Evolutionary conservation across 2,888 invertebrate species (phyloP), one percentile per base, ranked within the genome.

Genomic region (Cremastobaeus sp.): DNA sequence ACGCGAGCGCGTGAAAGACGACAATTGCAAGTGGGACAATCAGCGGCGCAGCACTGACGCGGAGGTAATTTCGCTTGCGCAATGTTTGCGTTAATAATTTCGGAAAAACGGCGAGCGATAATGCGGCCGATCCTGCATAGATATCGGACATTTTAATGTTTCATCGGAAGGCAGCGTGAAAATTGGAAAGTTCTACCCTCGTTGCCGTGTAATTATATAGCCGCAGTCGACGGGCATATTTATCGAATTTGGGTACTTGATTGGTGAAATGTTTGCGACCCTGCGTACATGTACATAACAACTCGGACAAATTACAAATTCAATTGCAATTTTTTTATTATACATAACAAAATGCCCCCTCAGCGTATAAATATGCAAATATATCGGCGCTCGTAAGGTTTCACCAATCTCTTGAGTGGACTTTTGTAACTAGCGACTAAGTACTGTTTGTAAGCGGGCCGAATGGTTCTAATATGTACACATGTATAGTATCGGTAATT

Each of bases 151-250:
- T 74, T 69, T 69, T 65, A 60, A 57, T 43, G 57, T 59, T 62
- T 55, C 41, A 54, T 35, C 39, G 47, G 15, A 65, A 54, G 50
- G 47, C 52, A 55, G 52, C 20, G 47, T 47, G 47, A 54, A 65
- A 65, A 65, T 69, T 59, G 65, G 74, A 74, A 74, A 74, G 74
- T 74, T 74, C 69, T 60, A 69, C 55, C 65, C 59, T 74, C 65
- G 48, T 60, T 69, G 59, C 43, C 28, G 30, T 60, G 59, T 65
- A 70, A 74, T 74, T n/a, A n/a, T 69, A 69, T 69, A 55, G 57
- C 20, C 25, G 37, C 59, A 48, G 52, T 74, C 39, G 41, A 34
- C 59, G 35, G 34, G 47, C 20, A 59, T 64, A 65, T 68, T 68
- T 68, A 62, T 57, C 55, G 20, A 73, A 47, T 62, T 41, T 30